Conservation (phyloP, 2,888 invertebrate genomes). For the Tolmerus cingulatus region DNA sequence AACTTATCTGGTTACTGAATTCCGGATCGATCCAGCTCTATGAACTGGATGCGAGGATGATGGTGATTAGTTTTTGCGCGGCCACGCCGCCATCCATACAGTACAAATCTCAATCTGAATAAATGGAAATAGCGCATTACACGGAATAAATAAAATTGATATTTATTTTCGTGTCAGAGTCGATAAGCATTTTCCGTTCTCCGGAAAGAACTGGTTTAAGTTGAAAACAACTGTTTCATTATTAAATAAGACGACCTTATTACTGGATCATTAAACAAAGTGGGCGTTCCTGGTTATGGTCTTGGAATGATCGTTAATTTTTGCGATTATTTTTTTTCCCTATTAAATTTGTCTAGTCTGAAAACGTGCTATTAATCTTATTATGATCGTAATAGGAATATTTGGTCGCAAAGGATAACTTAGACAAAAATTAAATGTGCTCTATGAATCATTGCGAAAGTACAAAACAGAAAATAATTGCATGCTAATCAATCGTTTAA, state of each 20-base stretch:
- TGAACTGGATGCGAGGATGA: not conserved
- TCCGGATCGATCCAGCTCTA: not conserved
- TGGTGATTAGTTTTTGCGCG: not conserved
- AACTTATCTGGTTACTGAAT: not conserved
- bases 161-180: not conserved
- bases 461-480: not conserved
- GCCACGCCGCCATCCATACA: not conserved
- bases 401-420: not conserved
- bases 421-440: not conserved
- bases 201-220: not conserved
- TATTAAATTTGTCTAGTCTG: not conserved
- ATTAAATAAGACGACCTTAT: not conserved
- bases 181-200: not conserved
- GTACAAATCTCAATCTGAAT: not conserved
- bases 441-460: not conserved
- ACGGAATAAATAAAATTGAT: not conserved
- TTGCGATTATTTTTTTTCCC: not conserved
- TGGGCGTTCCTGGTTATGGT: not conserved
- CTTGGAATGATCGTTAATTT: not conserved
- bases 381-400: not conserved
- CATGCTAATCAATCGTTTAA: not conserved
- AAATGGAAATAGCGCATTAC: not conserved
- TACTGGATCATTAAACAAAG: not conserved
- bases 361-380: not conserved
- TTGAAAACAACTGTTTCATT: not conserved